Percentiles rank a stretch among this genome's conserved stretches.
Conservation (phyloP, 2,888 invertebrate genomes). For the Apodemia mormo region DNA sequence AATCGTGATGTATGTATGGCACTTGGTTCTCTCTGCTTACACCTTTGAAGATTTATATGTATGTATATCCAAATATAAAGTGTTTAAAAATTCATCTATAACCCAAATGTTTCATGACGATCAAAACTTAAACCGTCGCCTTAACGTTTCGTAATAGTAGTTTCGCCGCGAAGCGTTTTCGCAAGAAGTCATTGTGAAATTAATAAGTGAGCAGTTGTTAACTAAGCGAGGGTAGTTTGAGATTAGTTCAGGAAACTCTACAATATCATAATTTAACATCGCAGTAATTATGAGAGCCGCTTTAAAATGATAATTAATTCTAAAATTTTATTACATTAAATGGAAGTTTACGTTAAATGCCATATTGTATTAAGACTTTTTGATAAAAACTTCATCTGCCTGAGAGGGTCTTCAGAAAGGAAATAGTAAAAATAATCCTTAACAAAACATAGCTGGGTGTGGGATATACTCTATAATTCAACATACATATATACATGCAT, state of each 20-base stretch:
- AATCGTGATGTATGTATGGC: too few relatives aligned
- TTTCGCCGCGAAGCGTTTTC: slow-evolving; percentile 9
- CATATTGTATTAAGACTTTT: too few relatives aligned
- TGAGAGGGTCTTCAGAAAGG: too few relatives aligned
- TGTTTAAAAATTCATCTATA: background rate
- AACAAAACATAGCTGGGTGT: too few relatives aligned
- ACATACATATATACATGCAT: too few relatives aligned
- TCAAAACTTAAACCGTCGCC: slow-evolving; percentile 3
- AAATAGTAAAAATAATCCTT: too few relatives aligned
- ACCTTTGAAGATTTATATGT: too few relatives aligned
- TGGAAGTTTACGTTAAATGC: background rate
- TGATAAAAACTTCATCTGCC: too few relatives aligned
- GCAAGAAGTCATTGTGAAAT: background rate
- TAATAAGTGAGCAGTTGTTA: slow-evolving; percentile 14
- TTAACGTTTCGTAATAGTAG: background rate
- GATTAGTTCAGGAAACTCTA: slow-evolving; percentile 10
- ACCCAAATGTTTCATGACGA: background rate
- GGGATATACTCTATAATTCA: too few relatives aligned
- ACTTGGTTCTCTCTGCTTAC: too few relatives aligned
- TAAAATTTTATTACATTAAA: background rate
- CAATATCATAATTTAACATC: slow-evolving; percentile 7
- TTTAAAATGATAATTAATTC: background rate
- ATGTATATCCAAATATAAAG: too few relatives aligned
- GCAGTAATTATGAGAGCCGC: background rate
- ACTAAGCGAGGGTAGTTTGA: slow-evolving; percentile 7